Base-by-base conservation (phyloP, 1,140 invertebrate genomes). In the Zaprionus ghesquierei region DNA sequence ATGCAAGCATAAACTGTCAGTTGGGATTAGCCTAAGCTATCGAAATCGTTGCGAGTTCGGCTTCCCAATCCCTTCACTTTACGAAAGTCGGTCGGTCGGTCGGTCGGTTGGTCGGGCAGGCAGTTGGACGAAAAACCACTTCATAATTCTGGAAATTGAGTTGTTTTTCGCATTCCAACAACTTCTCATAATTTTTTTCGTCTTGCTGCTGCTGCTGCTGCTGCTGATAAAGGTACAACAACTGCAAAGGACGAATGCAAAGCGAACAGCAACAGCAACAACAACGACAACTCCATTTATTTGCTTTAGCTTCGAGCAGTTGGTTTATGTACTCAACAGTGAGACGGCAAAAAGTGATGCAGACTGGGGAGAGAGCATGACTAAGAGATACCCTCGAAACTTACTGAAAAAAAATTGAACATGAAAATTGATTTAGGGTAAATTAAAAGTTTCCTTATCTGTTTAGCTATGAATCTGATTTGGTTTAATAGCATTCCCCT, bases 221-320 rank as follows among this genome's bases (percentile, higher is more conserved):
- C 33, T 31, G 25, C 33, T 63, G 61, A 63, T 63, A 63, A 63
- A 63, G 61, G 49, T n/a, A n/a, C 60, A 62, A 62, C 60, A 62
- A 62, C 31, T 63, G 60, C 29, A 35, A 61, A 75, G 80, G 68
- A 85, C 51, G 69, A 79, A 85, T 79, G 72, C 81, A 85, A 82
- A 75, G 31, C 33, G 29, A 54, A 25, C 38, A 41, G 8, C 33
- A 35, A 13, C 33, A 35, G 10, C 33, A 38, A 38, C 35, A 38
- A 23, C 55, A 66, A 53, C 74, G 69, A 84, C 80, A 84, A 84
- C 80, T 84, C 68, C 68, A 84, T 84, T 84, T 76, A 65, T 62
- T 72, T 72, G 69, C 79, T 72, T 61, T 75, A 29, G 44, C 65
- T 75, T 50, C 64, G 41, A 74, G 53, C 68, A 61, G 29, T 53